These are phyloP conservation scores for Callorhinus ursinus DNA, from an alignment of 2,113 vertebrate genomes.

Conservation along the genomic window DNA sequence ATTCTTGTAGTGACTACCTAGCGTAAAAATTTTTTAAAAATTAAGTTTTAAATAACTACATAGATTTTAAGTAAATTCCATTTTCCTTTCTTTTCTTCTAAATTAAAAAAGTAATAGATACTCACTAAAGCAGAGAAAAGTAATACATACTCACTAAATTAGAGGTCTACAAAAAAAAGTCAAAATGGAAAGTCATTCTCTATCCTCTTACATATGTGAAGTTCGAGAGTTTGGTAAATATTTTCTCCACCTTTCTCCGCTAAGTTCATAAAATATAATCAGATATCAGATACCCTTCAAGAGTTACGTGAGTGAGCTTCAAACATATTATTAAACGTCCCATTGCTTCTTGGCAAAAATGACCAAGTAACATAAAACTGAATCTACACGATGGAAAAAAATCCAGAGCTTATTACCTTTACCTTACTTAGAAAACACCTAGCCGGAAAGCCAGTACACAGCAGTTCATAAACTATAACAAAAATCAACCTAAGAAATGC, in stretches of 20 bases:
- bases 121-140: neutral
- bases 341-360: conserved; percentile 13
- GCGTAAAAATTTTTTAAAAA: neutral
- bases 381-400: neutral
- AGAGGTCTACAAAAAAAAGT: neutral
- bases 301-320: neutral
- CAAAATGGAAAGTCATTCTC: neutral
- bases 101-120: conserved; percentile 14
- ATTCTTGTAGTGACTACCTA: neutral
- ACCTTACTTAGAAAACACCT: conserved; percentile 38
- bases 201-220: neutral
- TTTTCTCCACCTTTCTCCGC: neutral
- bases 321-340: conserved; percentile 7
- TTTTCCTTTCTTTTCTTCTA: neutral
- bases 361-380: neutral
- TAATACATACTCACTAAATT: neutral
- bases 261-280: conserved; percentile 13
- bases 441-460: neutral
- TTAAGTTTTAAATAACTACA: neutral
- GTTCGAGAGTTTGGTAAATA: neutral
- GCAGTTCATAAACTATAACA: neutral
- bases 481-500: conserved; percentile 23
- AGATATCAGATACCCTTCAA: conserved; percentile 6
- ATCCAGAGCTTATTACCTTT: neutral
- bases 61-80: conserved; percentile 10